Evolutionary conservation across 1,140 invertebrate species (phyloP).

Genomic region (Drosophila nigromelanica): DNA sequence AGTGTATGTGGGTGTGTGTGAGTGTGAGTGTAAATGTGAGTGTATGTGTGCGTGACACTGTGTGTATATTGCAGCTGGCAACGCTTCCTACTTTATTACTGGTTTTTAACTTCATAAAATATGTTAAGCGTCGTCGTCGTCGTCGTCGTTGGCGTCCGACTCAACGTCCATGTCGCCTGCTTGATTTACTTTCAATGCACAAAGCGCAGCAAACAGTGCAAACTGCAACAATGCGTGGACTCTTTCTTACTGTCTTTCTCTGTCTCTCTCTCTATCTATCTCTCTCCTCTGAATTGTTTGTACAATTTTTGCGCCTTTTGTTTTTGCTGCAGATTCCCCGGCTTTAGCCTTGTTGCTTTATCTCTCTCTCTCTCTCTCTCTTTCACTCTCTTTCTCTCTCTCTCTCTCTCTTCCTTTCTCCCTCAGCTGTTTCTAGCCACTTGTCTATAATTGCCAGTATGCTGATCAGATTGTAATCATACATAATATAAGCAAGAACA

Average conservation of each 20-base stretch:
- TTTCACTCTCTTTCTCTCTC: constrained; percentile 5
- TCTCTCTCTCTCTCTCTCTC: constrained; percentile 15
- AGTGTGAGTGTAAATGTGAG: constrained; percentile 7
- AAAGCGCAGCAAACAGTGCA: constrained; percentile 8
- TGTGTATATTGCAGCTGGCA: constrained; percentile 64
- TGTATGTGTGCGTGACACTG: constrained; percentile 12
- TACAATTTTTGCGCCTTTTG: constrained; percentile 36
- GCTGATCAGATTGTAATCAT: not conserved
- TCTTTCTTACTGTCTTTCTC: constrained; percentile 1
- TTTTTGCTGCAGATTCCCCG: constrained; percentile 53
- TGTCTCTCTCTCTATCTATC: constrained; percentile 3
- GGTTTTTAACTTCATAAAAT: constrained; percentile 75
- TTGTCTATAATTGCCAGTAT: not conserved
- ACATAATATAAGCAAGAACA: no score
- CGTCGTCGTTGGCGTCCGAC: constrained; percentile 6
- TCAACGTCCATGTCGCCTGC: constrained; percentile 48
- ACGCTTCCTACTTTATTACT: constrained; percentile 74
- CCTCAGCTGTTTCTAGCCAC: not conserved
- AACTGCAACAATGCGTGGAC: constrained; percentile 21
- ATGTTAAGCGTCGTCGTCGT: constrained; percentile 55
- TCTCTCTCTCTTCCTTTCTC: constrained; percentile 5
- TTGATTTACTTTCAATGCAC: constrained; percentile 65
- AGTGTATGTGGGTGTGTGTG: constrained; percentile 20
- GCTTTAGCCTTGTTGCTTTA: constrained; percentile 15
- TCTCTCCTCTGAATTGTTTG: constrained; percentile 37